These are phyloP conservation scores for Pachyrhynchus sulphureomaculatus DNA, from an alignment of 1,140 invertebrate species.

Conservation along the genomic window DNA sequence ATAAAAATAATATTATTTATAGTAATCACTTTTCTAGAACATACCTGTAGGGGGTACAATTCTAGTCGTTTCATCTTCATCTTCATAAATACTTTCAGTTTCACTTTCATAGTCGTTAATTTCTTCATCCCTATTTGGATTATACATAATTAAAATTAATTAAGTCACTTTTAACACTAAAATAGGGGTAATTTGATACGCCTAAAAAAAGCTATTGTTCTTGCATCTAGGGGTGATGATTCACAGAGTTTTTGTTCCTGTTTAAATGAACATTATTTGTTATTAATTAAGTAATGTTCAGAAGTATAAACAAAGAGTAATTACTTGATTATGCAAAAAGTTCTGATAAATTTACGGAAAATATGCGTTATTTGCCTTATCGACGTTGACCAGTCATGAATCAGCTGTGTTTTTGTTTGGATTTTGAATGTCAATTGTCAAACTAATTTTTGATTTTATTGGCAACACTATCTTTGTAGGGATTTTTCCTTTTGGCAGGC, in stretches of 20 bases:
- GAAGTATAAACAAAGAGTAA: not conserved
- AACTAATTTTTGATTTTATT: not conserved
- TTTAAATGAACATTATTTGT: not conserved
- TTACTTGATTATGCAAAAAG: not conserved
- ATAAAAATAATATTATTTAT: too few species aligned
- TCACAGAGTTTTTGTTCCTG: slow-evolving; percentile 3
- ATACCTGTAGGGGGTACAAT: slow-evolving; percentile 50
- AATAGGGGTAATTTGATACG: not conserved
- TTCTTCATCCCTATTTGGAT: slow-evolving; percentile 18
- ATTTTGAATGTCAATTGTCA: too few species aligned
- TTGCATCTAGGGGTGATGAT: not conserved
- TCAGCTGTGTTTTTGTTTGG: slow-evolving; percentile 31
- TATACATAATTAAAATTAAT: slow-evolving; percentile 17
- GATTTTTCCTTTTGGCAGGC: too few species aligned
- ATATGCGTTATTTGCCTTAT: not conserved
- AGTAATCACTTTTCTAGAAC: too few species aligned
- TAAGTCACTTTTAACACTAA: not conserved
- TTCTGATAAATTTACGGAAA: not conserved
- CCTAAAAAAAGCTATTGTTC: slow-evolving; percentile 2
- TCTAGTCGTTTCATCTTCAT: slow-evolving; percentile 49
- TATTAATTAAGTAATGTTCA: not conserved
- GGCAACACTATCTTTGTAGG: not conserved
- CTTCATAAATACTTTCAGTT: slow-evolving; percentile 42
- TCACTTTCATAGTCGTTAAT: slow-evolving; percentile 42
- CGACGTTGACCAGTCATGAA: slow-evolving; percentile 11